Conservation (phyloP, 2,888 invertebrate genomes). For the Stegana nigrithorax region DNA sequence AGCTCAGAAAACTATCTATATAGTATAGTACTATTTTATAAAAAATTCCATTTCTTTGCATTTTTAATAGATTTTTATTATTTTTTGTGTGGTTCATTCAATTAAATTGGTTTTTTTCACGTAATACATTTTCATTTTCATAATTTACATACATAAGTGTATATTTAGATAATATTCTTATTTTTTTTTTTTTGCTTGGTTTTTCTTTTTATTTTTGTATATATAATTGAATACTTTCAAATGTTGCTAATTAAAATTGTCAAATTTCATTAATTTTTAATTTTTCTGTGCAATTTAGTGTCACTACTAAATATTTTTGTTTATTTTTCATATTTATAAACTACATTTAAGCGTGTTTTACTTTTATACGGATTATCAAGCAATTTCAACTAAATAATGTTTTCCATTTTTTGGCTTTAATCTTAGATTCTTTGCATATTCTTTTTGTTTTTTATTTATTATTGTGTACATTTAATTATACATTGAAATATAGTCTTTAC, state of each 20-base stretch:
- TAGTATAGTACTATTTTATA: too few species aligned
- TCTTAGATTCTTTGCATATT: constrained; percentile 46
- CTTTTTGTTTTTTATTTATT: constrained; percentile 30
- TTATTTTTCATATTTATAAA: constrained; percentile 30
- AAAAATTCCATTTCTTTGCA: background rate
- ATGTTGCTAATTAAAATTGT: constrained; percentile 35
- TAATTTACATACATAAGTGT: constrained; percentile 42
- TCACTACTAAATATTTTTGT: constrained; percentile 17
- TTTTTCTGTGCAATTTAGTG: constrained; percentile 10
- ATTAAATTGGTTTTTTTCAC: constrained; percentile 47
- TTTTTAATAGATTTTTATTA: constrained; percentile 22
- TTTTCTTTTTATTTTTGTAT: constrained; percentile 19
- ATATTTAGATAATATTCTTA: constrained; percentile 32
- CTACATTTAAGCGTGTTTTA: constrained; percentile 48
- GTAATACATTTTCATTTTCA: constrained; percentile 38
- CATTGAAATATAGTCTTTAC: constrained; percentile 17
- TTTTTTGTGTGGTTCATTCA: constrained; percentile 40
- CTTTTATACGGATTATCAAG: constrained; percentile 54
- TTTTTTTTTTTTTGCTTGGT: constrained; percentile 41
- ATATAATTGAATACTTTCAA: constrained; percentile 52
- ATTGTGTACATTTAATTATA: constrained; percentile 32
- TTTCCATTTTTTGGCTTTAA: constrained; percentile 50
- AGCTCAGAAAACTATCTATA: too few species aligned
- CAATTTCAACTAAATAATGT: constrained; percentile 48
- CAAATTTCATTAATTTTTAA: constrained; percentile 3